A percentile compares a stretch with the other conserved stretches of the same genome.
Conservation (phyloP, 1,140 invertebrate genomes). For the Venturia canescens region DNA sequence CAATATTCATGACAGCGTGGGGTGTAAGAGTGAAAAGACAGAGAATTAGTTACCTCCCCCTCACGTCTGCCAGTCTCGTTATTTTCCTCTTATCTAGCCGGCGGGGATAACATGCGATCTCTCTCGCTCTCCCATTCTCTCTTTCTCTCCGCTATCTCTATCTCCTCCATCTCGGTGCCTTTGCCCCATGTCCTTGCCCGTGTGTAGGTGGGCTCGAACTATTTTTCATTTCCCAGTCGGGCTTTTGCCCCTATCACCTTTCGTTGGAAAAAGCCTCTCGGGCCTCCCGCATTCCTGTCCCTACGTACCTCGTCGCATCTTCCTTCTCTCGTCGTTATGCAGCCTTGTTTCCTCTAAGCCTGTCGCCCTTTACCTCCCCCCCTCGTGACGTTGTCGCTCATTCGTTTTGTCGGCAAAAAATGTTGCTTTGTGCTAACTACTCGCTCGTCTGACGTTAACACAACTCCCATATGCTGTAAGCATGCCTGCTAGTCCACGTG, state of each 20-base stretch:
- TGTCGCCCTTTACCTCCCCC: neutral
- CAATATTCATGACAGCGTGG: neutral
- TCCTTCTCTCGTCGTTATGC: neutral
- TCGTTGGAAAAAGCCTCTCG: conserved; percentile 25
- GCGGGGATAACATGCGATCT: conserved; percentile 49
- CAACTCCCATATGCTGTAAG: neutral
- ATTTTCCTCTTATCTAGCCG: conserved; percentile 63
- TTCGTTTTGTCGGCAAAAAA: neutral
- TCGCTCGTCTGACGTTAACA: neutral
- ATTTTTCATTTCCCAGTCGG: conserved; percentile 40
- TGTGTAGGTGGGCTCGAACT: conserved; percentile 38
- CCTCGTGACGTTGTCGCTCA: neutral
- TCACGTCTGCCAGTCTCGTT: conserved; percentile 61
- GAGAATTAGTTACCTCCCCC: conserved; percentile 62
- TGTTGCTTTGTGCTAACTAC: neutral
- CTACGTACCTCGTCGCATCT: neutral
- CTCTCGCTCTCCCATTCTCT: conserved; percentile 10
- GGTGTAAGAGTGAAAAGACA: conserved; percentile 46
- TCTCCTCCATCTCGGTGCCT: no score
- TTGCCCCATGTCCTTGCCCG: neutral
- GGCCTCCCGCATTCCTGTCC: neutral
- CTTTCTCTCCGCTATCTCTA: no score
- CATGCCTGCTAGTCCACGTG: neutral
- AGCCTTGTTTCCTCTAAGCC: neutral
- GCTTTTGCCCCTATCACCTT: conserved; percentile 41